phyloP scores from a whole-genome alignment of 53 echinoderm and acorn worm genomes.

The Zoroaster sp. region DNA sequence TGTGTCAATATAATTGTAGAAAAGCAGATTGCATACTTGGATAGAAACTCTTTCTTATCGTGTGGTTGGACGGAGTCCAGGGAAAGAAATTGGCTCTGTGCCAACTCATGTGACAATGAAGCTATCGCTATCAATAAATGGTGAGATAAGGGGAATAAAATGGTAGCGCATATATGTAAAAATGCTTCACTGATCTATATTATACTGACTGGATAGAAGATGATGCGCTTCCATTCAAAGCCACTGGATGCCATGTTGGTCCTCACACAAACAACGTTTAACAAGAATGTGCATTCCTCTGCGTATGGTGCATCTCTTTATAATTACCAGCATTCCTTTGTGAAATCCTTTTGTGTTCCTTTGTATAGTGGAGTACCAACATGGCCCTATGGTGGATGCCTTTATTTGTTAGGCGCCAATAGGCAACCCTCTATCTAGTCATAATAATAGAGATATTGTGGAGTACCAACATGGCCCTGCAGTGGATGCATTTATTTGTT shows the following conservation, averaged over 20 bases:
- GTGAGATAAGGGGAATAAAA: background rate
- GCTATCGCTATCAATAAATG: background rate
- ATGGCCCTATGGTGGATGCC: no score
- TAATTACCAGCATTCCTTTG: background rate
- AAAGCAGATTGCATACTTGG: background rate
- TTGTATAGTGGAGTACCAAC: no score
- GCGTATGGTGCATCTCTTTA: background rate
- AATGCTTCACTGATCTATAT: background rate
- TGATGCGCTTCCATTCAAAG: no score
- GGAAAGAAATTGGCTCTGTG: background rate
- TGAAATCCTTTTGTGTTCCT: background rate
- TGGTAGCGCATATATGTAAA: background rate
- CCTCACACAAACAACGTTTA: no score
- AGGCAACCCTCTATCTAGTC: no score
- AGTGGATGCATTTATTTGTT: no score
- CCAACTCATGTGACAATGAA: constrained; percentile 24
- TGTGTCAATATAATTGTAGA: background rate
- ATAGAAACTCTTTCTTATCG: constrained; percentile 31
- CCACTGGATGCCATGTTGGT: no score
- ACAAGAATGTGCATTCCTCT: background rate
- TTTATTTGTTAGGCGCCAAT: no score
- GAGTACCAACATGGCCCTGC: no score
- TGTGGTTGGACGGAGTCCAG: constrained; percentile 19
- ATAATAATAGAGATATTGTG: no score
- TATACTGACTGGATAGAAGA: no score